Evolutionary conservation across 1,140 invertebrate species (phyloP), one percentile per base, ranked within the genome.

Genomic region (Nephila pilipes): DNA sequence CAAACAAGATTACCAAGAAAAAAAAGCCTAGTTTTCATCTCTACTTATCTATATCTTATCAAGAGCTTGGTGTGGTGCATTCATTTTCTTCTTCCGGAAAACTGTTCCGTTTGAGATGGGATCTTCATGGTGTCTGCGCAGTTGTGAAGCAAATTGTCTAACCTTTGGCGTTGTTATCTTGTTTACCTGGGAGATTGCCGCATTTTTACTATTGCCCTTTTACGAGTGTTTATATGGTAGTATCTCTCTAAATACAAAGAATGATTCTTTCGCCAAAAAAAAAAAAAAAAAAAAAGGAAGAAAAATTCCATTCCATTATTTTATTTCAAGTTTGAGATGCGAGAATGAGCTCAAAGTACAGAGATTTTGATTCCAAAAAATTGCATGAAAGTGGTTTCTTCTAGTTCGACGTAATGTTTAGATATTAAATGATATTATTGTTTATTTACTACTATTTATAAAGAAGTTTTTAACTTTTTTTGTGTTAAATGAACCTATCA

Each of bases 1-100:
- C 54, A 83, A 83, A 83, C 80, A 83, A 55, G n/a, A 83, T 55
- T 55, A 75, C 36, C 63, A 69, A 75, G 36, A 75, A 32, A 75
- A 75, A 75, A 18, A 46, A 46, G 58, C 16, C 58, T 60, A 5
- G 58, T 46, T 32, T 75, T 75, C 69, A 75, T 29, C 69, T 32
- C 32, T 36, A 20, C 69, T 75, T 6, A 14, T 6, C 18, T 5
- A 22, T 18, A 32, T 32, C 69, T 75, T 75, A 75, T 75, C 69
- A 18, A 75, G 29, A 75, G 18, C 65, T 29, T 5, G 36, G 16
- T 18, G 29, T 32, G 58, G 69, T 32, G 69, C 25, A 75, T 32
- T 16, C 5, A 4, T 20, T 16, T 20, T 32, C 69, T 75, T 36
- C 36, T 75, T 32, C 69, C 29, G 69, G 69, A 36, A 32, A 18